A percentile compares a stretch with the other conserved stretches of the same genome.
phyloP scores from a whole-genome alignment of 2,113 vertebrate species.

The Pagrus major region DNA sequence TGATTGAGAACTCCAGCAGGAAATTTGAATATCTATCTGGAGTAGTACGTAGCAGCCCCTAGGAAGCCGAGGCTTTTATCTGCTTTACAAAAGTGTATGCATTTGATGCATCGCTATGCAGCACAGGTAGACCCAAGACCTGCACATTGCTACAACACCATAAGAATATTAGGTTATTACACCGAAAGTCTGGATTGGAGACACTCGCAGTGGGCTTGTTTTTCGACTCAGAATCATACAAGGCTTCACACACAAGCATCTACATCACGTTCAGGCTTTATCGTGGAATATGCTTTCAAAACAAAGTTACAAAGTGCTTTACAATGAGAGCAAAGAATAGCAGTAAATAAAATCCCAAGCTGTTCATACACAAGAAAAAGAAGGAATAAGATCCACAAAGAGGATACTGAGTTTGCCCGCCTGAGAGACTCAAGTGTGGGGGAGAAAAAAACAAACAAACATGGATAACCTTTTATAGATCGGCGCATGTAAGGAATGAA shows the following conservation, averaged over 20 bases:
- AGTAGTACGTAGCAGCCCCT: conserved; percentile 23
- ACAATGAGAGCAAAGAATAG: background rate
- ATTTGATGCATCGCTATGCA: conserved; percentile 33
- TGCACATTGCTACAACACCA: conserved; percentile 2
- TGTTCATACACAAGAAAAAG: background rate
- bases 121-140: conserved; percentile 30
- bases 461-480: background rate
- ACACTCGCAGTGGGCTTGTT: conserved; percentile 34
- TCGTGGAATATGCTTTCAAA: conserved; percentile 4
- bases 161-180: conserved; percentile 27
- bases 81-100: conserved; percentile 19
- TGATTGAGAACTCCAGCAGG: conserved; percentile 37
- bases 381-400: background rate
- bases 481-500: background rate
- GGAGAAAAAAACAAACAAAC: background rate
- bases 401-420: background rate
- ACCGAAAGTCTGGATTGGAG: conserved; percentile 25
- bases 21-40: conserved; percentile 51
- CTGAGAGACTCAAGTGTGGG: no score
- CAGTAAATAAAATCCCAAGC: background rate
- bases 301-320: background rate
- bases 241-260: conserved; percentile 3
- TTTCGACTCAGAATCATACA: conserved; percentile 41
- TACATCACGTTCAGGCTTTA: conserved; percentile 10
- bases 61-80: conserved; percentile 2